Evolutionary conservation across 2,113 vertebrate genomes (phyloP).

Genomic region (Laticauda colubrina): DNA sequence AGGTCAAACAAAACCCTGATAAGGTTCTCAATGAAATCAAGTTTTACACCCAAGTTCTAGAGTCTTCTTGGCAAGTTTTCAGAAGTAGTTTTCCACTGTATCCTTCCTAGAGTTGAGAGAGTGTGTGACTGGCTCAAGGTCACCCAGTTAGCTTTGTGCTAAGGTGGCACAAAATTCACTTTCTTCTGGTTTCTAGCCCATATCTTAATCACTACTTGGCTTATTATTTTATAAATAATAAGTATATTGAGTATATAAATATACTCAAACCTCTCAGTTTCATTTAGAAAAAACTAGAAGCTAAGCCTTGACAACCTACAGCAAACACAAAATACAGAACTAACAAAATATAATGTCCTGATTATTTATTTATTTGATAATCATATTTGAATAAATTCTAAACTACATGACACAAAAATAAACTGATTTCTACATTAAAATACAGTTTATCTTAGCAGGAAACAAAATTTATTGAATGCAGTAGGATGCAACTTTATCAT

Average conservation of each 20-base stretch:
- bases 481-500: neutral
- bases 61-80: neutral
- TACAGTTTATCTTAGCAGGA: neutral
- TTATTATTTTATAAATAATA: neutral
- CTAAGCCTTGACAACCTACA: neutral
- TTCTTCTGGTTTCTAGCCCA: neutral
- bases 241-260: neutral
- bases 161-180: neutral
- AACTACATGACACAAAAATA: neutral
- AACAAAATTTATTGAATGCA: neutral
- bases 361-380: neutral
- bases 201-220: neutral
- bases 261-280: neutral
- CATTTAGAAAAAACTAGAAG: neutral
- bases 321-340: neutral
- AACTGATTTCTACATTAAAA: neutral
- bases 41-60: neutral
- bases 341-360: neutral
- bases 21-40: no score
- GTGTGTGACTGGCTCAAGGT: neutral
- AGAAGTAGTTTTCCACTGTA: neutral
- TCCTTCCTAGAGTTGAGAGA: neutral
- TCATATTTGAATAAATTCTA: neutral
- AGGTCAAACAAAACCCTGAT: no score
- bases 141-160: neutral